A percentile compares a stretch with the other conserved stretches of the same genome.
phyloP scores from a whole-genome alignment of 2,797 vertebrate genomes.

The Sarcophilus harrisii region DNA sequence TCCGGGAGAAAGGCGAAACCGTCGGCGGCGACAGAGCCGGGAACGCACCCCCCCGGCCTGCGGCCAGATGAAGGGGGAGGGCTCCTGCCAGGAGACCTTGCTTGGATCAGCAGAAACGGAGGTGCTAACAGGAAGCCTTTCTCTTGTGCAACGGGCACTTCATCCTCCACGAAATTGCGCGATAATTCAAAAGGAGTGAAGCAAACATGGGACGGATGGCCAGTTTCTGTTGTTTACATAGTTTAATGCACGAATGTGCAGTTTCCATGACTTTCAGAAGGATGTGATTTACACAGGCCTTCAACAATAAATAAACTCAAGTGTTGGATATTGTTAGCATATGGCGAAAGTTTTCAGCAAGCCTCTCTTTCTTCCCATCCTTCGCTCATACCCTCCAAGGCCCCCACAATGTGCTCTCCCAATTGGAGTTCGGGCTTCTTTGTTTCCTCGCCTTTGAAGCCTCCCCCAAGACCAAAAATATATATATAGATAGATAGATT shows the following conservation, averaged over 20 bases:
- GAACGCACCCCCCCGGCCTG: conserved; percentile 71
- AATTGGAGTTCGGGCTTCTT: conserved; percentile 43
- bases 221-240: conserved; percentile 72
- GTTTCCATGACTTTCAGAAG: conserved; percentile 72
- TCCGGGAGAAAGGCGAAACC: conserved; percentile 58
- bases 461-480: conserved; percentile 64
- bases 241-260: conserved; percentile 71
- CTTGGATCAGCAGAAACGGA: conserved; percentile 72
- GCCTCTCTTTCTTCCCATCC: conserved; percentile 51
- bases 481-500: no score
- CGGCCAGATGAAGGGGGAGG: conserved; percentile 72
- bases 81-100: conserved; percentile 65
- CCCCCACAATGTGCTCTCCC: conserved; percentile 65
- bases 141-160: conserved; percentile 71
- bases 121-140: conserved; percentile 77
- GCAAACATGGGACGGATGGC: conserved; percentile 74
- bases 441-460: conserved; percentile 71
- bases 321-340: conserved; percentile 76
- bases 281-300: conserved; percentile 69
- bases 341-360: conserved; percentile 68
- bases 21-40: conserved; percentile 39
- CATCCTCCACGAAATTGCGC: conserved; percentile 67
- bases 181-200: conserved; percentile 80
- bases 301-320: conserved; percentile 72
- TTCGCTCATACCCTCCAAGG: conserved; percentile 44